Percentiles rank a stretch among this genome's conserved stretches.
Evolutionary conservation across 2,113 vertebrate species (phyloP).

Genomic region (Protomyctophum bolini): DNA sequence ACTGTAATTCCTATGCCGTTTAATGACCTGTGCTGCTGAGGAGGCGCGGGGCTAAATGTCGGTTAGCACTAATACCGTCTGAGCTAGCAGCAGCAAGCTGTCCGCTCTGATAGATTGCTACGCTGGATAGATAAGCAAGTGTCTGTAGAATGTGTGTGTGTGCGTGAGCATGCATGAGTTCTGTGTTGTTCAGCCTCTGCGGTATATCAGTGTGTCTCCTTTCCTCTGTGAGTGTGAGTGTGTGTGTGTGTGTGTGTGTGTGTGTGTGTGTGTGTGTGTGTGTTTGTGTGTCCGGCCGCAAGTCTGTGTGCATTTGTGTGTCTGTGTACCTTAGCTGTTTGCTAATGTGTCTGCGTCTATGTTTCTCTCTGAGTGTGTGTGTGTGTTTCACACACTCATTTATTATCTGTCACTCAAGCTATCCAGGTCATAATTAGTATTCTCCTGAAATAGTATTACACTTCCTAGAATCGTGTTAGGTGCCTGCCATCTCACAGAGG

Average conservation of each 20-base stretch:
- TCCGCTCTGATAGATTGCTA: slow-evolving; percentile 38
- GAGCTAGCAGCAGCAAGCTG: slow-evolving; percentile 45
- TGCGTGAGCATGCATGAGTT: not conserved
- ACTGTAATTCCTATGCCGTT: slow-evolving; percentile 54
- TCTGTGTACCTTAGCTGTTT: not conserved
- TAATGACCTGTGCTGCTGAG: slow-evolving; percentile 69
- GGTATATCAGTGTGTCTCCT: not conserved
- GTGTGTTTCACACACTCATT: slow-evolving; percentile 15
- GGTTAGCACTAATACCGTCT: slow-evolving; percentile 63
- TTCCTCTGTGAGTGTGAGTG: not conserved
- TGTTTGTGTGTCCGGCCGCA: not conserved
- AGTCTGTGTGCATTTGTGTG: not conserved
- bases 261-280: not conserved
- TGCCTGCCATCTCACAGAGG: slow-evolving; percentile 26
- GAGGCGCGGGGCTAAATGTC: slow-evolving; percentile 51
- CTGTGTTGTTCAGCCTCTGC: slow-evolving; percentile 15
- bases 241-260: slow-evolving; percentile 4
- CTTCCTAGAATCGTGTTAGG: not conserved
- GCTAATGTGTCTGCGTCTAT: not conserved
- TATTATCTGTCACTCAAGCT: slow-evolving; percentile 41
- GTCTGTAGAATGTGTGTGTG: slow-evolving; percentile 5
- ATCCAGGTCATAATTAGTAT: slow-evolving; percentile 13
- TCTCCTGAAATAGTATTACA: slow-evolving; percentile 33
- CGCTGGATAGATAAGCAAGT: not conserved
- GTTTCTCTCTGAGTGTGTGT: not conserved